A percentile compares a stretch with the other conserved stretches of the same genome.
phyloP scores from a whole-genome alignment of 2,797 vertebrate species.

The Mareca strepera region DNA sequence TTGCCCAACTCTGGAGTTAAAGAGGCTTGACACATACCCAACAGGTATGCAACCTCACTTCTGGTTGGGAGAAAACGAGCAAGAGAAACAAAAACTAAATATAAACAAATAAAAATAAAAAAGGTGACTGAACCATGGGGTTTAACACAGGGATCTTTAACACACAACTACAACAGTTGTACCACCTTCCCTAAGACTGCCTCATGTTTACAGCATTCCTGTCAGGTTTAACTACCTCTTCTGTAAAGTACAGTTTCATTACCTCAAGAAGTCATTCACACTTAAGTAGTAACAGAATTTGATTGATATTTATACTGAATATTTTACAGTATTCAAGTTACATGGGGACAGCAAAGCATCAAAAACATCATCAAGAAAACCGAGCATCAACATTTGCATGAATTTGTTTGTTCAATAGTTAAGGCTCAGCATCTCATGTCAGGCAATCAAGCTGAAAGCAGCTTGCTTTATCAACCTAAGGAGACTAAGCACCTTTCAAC shows the following conservation, averaged over 20 bases:
- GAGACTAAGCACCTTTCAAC: background rate
- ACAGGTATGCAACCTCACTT: background rate
- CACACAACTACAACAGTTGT: background rate
- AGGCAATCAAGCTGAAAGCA: background rate
- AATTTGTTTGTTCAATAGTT: accelerated
- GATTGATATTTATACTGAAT: background rate
- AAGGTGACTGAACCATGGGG: background rate
- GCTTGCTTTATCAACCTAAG: background rate
- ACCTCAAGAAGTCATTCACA: background rate
- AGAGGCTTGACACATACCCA: background rate
- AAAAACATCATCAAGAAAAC: background rate
- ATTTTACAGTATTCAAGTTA: background rate
- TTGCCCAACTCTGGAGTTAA: background rate
- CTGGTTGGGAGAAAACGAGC: background rate
- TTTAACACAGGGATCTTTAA: background rate
- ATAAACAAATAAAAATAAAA: too few relatives aligned
- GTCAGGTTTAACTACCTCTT: background rate
- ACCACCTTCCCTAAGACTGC: background rate
- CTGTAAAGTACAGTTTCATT: background rate
- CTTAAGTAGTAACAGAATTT: background rate
- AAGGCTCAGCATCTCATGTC: background rate
- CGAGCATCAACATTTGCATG: background rate
- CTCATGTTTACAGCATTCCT: background rate
- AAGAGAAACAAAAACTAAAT: background rate
- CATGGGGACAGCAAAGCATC: background rate